Base-by-base conservation (phyloP, 2,797 vertebrate species). In the Bradypus variegatus region DNA sequence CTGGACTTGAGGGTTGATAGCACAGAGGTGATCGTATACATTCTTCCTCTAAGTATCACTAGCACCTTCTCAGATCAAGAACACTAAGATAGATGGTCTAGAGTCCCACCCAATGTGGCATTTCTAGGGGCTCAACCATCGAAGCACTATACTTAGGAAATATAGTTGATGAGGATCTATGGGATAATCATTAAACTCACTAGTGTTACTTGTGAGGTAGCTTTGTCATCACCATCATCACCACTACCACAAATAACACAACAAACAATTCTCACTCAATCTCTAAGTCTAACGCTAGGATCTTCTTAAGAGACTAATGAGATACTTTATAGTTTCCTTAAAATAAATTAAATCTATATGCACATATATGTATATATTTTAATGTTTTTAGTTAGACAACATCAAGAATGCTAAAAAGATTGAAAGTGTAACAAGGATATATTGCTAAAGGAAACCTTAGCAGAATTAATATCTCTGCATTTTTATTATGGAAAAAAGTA, bases 331-430 rank as follows among this genome's bases (percentile, higher is more conserved):
- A 82, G 27, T 36, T 82, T 87, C 79, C 64, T 67, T 69, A 53
- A 58, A 92, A 94, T 29, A 16, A 78, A 75, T 73, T 33, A 72
- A 16, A n/a, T 21, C 50, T 13, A 64, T 36, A 12, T 58, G 70
- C 19, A 53, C 3, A 73, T 48, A 55, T 19, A 33, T 38, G 33
- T 77, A 31, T 36, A 84, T 5, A 69, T 88, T 67, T 88, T 60
- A 72, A n/a, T 85, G 25, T 58, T 91, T 93, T 95, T 79, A 84
- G 19, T 38, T 93, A 87, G 53, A 80, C 21, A 62, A 84, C 31
- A 92, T 2, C 70, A 45, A 90, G 31, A 81, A 41, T 65, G 9
- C 58, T 75, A 86, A 33, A 95, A 90, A 86, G 21, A 15, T 31
- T 41, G 58, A 65, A 76, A 76, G 41, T 62, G 55, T 53, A 48